Conservation (phyloP, 2,888 invertebrate genomes). For the Dynastes maya region DNA sequence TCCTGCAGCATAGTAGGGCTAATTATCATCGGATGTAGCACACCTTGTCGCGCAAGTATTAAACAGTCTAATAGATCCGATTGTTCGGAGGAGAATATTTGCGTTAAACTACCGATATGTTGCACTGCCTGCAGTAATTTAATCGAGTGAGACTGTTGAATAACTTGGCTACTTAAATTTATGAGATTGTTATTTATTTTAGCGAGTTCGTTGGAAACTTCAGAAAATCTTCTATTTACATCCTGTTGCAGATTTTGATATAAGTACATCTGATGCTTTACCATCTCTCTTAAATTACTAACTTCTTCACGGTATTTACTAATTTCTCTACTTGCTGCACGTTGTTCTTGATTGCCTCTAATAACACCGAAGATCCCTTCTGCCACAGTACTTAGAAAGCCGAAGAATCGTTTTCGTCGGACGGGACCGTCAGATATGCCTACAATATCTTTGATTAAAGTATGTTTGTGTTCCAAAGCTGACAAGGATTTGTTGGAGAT, state of each 20-base stretch:
- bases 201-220: no score
- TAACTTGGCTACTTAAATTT: background rate
- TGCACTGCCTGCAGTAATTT: background rate
- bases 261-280: constrained; percentile 6
- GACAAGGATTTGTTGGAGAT: background rate
- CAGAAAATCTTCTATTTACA: no score
- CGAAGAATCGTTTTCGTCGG: constrained; percentile 13
- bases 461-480: constrained; percentile 2
- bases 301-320: constrained; percentile 12
- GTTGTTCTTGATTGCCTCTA: background rate
- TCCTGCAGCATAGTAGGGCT: constrained; percentile 21
- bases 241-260: no score
- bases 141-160: background rate
- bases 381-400: background rate
- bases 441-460: constrained; percentile 23
- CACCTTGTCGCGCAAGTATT: constrained; percentile 32
- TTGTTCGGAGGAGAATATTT: constrained; percentile 10
- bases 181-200: no score
- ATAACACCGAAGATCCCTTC: background rate
- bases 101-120: background rate
- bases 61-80: constrained; percentile 26
- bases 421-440: background rate
- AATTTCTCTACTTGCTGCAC: background rate
- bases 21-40: constrained; percentile 18
- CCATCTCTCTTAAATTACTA: background rate